A percentile compares a stretch with the other conserved stretches of the same genome.
These are phyloP conservation scores for Pseudolycoriella hygida DNA, from an alignment of 2,888 invertebrate genomes.

Conservation along the genomic window DNA sequence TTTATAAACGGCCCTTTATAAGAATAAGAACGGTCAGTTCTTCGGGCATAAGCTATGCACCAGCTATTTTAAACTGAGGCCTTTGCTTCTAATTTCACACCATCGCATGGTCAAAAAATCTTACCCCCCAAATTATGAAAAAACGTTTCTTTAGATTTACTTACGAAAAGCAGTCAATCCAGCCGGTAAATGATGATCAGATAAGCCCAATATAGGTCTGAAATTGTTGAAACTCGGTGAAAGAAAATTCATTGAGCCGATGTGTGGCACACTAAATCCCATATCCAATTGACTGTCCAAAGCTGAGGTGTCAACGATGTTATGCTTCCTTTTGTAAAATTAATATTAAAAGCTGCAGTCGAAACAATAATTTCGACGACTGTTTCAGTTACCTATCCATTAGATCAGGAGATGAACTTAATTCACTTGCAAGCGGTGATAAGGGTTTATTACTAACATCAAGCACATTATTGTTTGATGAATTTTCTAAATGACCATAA, in stretches of 20 bases:
- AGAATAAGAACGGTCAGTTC: too few species aligned
- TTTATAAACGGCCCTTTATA: too few species aligned
- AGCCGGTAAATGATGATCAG: constrained; percentile 23
- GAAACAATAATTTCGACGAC: neutral
- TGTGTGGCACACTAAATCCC: neutral
- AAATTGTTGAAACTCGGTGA: constrained; percentile 6
- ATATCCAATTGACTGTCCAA: neutral
- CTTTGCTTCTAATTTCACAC: too few species aligned
- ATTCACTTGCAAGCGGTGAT: constrained; percentile 5
- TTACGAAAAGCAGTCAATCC: constrained; percentile 28
- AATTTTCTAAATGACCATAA: constrained; percentile 54
- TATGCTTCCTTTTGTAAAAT: neutral
- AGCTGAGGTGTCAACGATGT: neutral
- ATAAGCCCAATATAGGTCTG: constrained; percentile 16
- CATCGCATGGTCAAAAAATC: too few species aligned
- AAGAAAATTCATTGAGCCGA: neutral
- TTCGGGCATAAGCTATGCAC: too few species aligned
- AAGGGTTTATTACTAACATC: constrained; percentile 4
- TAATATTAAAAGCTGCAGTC: neutral
- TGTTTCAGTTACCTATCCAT: constrained; percentile 14
- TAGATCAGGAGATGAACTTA: constrained; percentile 25
- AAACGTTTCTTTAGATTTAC: constrained; percentile 12
- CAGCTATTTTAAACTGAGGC: too few species aligned
- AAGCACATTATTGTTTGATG: constrained; percentile 2
- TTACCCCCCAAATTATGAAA: too few species aligned